Conservation (phyloP, 2,797 vertebrate genomes). For the Gambelia wislizenii region DNA sequence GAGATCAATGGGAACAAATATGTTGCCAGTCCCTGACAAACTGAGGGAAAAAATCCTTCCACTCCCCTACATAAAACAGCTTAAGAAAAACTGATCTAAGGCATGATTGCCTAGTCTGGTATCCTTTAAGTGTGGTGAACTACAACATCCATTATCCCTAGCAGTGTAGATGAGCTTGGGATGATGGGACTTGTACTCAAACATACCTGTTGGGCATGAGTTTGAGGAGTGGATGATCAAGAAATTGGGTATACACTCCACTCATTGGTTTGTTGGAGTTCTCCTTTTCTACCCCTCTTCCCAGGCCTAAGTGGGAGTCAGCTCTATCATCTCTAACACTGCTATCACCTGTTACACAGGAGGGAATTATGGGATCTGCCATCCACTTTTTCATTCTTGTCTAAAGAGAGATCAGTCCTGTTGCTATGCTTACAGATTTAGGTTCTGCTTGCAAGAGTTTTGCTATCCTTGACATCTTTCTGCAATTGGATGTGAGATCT, state of each 20-base stretch:
- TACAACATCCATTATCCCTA: not conserved
- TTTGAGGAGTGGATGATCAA: not conserved
- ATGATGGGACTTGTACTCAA: not conserved
- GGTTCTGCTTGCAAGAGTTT: not conserved
- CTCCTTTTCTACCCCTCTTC: not conserved
- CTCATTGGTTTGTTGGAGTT: not conserved
- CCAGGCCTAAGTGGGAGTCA: not conserved
- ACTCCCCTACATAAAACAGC: too few relatives aligned
- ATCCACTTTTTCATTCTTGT: not conserved
- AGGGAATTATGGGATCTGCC: not conserved
- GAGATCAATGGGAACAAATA: too few relatives aligned
- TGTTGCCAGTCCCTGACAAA: too few relatives aligned
- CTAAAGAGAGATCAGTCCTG: not conserved
- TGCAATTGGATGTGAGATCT: not conserved
- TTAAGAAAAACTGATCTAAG: too few relatives aligned
- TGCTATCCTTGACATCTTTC: constrained; percentile 37
- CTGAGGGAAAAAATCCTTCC: too few relatives aligned
- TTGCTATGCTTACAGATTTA: not conserved
- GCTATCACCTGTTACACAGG: not conserved
- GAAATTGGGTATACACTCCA: not conserved
- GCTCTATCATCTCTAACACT: not conserved
- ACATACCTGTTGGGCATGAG: not conserved
- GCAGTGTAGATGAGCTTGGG: not conserved
- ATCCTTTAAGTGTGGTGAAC: not conserved
- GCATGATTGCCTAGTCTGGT: too few relatives aligned